phyloP scores from a whole-genome alignment of 2,888 invertebrate species.

The Erebia epiphron region DNA sequence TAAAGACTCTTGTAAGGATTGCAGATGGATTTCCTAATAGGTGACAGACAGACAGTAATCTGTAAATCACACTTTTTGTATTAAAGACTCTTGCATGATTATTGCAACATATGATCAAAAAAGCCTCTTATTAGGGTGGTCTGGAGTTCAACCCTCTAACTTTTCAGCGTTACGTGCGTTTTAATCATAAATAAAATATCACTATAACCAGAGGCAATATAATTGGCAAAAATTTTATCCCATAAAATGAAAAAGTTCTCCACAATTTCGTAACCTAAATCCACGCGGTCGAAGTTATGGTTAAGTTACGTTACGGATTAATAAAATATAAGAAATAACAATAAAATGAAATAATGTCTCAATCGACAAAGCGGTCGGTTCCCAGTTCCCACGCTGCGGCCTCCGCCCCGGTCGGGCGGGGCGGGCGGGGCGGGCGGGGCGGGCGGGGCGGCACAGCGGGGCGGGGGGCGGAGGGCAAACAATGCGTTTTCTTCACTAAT shows the following conservation, averaged over 20 bases:
- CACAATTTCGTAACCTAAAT: too few species aligned
- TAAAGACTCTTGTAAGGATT: neutral
- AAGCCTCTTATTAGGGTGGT: too few species aligned
- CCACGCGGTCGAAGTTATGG: neutral
- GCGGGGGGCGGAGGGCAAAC: constrained; percentile 14
- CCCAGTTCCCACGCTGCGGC: constrained; percentile 31
- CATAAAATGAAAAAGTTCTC: too few species aligned
- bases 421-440: neutral
- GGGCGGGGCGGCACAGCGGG: neutral
- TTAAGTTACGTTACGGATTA: neutral
- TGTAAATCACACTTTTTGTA: neutral
- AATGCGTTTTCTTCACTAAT: constrained; percentile 39
- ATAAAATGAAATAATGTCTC: constrained; percentile 19
- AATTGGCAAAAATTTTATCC: too few species aligned
- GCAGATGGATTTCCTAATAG: constrained; percentile 1
- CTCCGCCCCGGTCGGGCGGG: constrained; percentile 18
- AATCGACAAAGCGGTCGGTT: constrained; percentile 15
- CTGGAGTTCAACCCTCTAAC: too few species aligned
- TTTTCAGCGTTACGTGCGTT: too few species aligned
- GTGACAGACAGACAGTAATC: constrained; percentile 4
- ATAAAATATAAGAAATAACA: neutral
- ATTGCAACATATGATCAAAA: neutral
- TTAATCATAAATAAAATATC: too few species aligned
- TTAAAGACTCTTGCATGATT: neutral
- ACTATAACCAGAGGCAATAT: too few species aligned